Percentiles rank a stretch among this genome's conserved stretches.
phyloP scores from a whole-genome alignment of 2,113 vertebrate genomes.

The Oncorhynchus kisutch region DNA sequence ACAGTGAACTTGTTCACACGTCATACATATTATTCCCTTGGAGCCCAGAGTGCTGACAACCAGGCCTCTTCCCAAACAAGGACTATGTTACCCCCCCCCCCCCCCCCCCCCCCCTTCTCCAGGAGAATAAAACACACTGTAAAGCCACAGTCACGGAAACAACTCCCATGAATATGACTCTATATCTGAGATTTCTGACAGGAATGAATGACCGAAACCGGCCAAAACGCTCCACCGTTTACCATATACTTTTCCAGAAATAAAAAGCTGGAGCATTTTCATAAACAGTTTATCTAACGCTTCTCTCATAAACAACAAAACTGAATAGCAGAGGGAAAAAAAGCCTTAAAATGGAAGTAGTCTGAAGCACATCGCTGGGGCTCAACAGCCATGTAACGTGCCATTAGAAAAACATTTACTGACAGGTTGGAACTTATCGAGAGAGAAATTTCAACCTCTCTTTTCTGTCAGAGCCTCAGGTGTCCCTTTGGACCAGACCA shows the following conservation, averaged over 20 bases:
- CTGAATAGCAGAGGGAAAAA: constrained; percentile 17
- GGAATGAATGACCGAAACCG: constrained; percentile 14
- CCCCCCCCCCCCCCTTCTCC: constrained; percentile 20
- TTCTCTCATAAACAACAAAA: constrained; percentile 47
- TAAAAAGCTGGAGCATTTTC: constrained; percentile 35
- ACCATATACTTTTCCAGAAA: constrained; percentile 34
- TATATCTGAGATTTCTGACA: constrained; percentile 22
- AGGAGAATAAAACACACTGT: not conserved
- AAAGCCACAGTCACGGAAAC: constrained; percentile 18
- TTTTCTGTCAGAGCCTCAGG: constrained; percentile 45
- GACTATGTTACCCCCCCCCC: constrained; percentile 9
- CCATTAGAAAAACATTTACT: constrained; percentile 48
- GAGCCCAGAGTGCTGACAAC: not conserved
- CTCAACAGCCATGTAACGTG: constrained; percentile 35
- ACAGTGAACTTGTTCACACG: too few relatives aligned
- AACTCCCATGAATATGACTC: constrained; percentile 27
- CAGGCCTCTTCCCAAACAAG: not conserved
- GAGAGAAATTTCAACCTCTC: constrained; percentile 44
- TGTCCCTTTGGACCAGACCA: not conserved
- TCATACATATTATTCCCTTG: too few relatives aligned
- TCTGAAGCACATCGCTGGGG: constrained; percentile 1
- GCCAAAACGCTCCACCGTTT: constrained; percentile 28
- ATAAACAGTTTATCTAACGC: constrained; percentile 55
- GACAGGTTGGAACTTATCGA: constrained; percentile 42
- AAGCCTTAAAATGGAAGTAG: constrained; percentile 44